phyloP scores from a whole-genome alignment of 2,888 invertebrate species.

The Melanotus villosus region DNA sequence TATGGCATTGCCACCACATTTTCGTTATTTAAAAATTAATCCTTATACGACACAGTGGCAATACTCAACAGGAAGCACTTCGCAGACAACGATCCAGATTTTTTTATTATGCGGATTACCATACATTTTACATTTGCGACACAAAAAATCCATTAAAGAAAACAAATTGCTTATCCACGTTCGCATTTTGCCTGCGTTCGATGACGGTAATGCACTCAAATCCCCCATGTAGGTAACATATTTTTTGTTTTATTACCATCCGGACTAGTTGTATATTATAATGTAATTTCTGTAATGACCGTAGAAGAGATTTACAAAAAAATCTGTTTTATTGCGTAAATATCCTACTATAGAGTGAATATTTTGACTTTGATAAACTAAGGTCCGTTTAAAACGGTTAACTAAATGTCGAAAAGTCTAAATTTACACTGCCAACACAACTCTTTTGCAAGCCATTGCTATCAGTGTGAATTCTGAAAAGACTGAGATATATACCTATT shows the following conservation, averaged over 20 bases:
- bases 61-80: slow-evolving; percentile 1
- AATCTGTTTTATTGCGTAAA: slow-evolving; percentile 16
- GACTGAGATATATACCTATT: slow-evolving; percentile 3
- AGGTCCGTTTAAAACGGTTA: too few relatives aligned
- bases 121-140: slow-evolving; percentile 58
- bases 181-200: slow-evolving; percentile 52
- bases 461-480: too few relatives aligned
- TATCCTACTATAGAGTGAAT: slow-evolving; percentile 11
- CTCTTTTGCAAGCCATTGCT: too few relatives aligned
- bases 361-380: too few relatives aligned
- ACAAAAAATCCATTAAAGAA: slow-evolving; percentile 59
- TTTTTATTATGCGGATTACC: slow-evolving; percentile 53
- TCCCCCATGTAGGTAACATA: slow-evolving; percentile 42
- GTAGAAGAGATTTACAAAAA: slow-evolving; percentile 10
- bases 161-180: slow-evolving; percentile 57
- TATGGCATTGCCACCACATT: slow-evolving; percentile 35
- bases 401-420: too few relatives aligned
- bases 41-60: slow-evolving; percentile 15
- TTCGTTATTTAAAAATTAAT: slow-evolving; percentile 34
- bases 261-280: slow-evolving; percentile 38
- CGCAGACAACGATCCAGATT: slow-evolving; percentile 32
- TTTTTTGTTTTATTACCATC: slow-evolving; percentile 43
- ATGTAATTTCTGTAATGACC: slow-evolving; percentile 40
- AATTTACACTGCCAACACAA: too few relatives aligned
- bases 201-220: slow-evolving; percentile 43